phyloP scores from a whole-genome alignment of 2,888 invertebrate species.

The Tethea ocularis region DNA sequence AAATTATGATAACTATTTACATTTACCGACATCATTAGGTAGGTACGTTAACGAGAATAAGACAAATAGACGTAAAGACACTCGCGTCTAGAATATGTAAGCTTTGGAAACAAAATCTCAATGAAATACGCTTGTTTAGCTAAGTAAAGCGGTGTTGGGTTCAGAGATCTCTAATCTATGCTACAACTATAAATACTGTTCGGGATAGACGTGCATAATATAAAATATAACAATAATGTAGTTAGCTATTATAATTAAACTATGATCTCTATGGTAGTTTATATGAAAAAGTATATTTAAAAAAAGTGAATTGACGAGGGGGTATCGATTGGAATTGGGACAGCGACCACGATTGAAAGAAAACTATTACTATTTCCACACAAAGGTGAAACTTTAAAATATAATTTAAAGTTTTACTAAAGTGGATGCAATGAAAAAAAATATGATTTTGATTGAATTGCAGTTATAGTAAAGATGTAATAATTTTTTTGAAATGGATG shows the following conservation, averaged over 20 bases:
- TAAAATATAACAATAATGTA: constrained; percentile 9
- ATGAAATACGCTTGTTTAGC: constrained; percentile 22
- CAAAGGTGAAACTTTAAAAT: too few relatives aligned
- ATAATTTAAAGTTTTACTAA: not conserved
- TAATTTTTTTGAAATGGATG: not conserved
- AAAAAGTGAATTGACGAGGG: not conserved
- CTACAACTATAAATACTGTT: constrained; percentile 45
- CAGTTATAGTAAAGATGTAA: not conserved
- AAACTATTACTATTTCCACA: too few relatives aligned
- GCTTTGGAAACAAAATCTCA: not conserved
- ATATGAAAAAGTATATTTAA: not conserved
- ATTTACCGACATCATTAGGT: constrained; percentile 52
- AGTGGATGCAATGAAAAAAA: not conserved
- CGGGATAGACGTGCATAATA: constrained; percentile 32
- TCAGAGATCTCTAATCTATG: constrained; percentile 28
- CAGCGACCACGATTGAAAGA: too few relatives aligned
- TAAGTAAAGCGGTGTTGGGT: constrained; percentile 37
- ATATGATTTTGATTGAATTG: not conserved
- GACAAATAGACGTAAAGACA: constrained; percentile 29
- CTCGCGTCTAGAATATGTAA: constrained; percentile 1
- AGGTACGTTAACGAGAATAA: constrained; percentile 37
- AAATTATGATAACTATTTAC: constrained; percentile 71
- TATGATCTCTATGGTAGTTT: not conserved
- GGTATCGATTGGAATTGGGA: not conserved
- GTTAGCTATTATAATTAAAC: not conserved